phyloP scores from a whole-genome alignment of 2,113 vertebrate genomes.

The Eptatretus burgeri region DNA sequence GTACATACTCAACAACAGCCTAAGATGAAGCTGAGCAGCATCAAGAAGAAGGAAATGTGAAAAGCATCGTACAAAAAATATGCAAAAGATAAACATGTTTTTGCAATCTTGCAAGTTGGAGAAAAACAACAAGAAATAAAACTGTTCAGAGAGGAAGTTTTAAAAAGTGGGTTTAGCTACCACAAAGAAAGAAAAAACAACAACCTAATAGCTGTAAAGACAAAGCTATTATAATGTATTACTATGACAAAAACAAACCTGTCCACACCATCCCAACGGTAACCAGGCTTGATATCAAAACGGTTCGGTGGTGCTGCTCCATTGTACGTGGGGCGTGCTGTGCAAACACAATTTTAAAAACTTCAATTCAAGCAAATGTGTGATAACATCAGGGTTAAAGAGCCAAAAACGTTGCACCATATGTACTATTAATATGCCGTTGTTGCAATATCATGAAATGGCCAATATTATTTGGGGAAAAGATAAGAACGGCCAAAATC shows the following conservation, averaged over 20 bases:
- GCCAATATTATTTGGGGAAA: neutral
- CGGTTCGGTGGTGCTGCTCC: neutral
- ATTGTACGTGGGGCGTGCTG: neutral
- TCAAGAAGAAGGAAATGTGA: no score
- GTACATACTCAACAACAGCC: no score
- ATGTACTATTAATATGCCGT: neutral
- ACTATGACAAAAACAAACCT: neutral
- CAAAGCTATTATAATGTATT: no score
- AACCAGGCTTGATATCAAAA: neutral
- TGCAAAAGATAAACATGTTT: no score
- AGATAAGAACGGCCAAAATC: neutral
- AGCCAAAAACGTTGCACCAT: neutral
- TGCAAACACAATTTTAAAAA: neutral
- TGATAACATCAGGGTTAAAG: neutral
- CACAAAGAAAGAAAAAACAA: no score
- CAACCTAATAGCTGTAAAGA: no score
- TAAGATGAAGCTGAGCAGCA: no score
- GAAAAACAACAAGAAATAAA: no score
- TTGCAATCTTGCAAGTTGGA: no score
- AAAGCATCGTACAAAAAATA: no score
- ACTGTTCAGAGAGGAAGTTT: no score
- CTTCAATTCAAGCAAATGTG: neutral
- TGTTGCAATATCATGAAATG: neutral
- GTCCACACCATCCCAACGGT: slow-evolving; percentile 4
- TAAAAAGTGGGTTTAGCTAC: no score